Evolutionary conservation across 2,888 invertebrate genomes (phyloP).

Genomic region (Lissocephala sabroskyi): DNA sequence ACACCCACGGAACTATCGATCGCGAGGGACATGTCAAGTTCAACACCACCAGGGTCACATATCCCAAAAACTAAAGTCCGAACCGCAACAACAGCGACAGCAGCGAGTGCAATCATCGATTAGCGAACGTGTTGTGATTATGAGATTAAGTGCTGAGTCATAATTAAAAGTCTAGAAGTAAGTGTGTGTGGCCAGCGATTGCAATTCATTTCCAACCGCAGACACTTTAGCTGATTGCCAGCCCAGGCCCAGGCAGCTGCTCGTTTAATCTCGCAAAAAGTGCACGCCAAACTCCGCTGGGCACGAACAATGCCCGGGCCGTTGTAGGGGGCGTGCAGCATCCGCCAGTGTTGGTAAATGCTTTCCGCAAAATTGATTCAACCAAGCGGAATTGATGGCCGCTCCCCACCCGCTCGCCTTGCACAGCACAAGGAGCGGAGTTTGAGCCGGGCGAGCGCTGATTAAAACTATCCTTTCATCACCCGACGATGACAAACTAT

Average conservation of each 20-base stretch:
- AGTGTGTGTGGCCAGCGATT: not conserved
- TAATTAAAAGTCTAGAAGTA: too few species aligned
- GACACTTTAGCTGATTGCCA: slow-evolving; percentile 55
- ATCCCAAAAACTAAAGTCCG: too few species aligned
- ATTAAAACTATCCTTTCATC: slow-evolving; percentile 36
- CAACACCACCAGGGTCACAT: not conserved
- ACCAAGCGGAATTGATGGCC: slow-evolving; percentile 35
- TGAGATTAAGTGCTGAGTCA: too few species aligned
- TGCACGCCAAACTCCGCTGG: slow-evolving; percentile 38
- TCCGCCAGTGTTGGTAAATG: slow-evolving; percentile 47
- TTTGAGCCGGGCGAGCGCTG: slow-evolving; percentile 16
- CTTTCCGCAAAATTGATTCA: slow-evolving; percentile 37
- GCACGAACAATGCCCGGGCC: slow-evolving; percentile 39
- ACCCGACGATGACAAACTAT: slow-evolving; percentile 22
- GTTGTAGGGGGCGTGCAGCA: slow-evolving; percentile 12
- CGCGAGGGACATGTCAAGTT: slow-evolving; percentile 10
- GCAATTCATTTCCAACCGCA: not conserved
- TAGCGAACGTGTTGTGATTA: too few species aligned
- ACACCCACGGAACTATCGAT: slow-evolving; percentile 18
- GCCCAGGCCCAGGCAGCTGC: slow-evolving; percentile 6
- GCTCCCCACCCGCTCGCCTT: not conserved
- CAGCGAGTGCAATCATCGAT: too few species aligned
- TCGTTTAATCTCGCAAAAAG: slow-evolving; percentile 47
- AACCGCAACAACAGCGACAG: too few species aligned
- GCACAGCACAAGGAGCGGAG: not conserved